These are phyloP conservation scores for Leptarthrus brevirostris DNA, from an alignment of 2,888 invertebrate genomes.

Conservation along the genomic window DNA sequence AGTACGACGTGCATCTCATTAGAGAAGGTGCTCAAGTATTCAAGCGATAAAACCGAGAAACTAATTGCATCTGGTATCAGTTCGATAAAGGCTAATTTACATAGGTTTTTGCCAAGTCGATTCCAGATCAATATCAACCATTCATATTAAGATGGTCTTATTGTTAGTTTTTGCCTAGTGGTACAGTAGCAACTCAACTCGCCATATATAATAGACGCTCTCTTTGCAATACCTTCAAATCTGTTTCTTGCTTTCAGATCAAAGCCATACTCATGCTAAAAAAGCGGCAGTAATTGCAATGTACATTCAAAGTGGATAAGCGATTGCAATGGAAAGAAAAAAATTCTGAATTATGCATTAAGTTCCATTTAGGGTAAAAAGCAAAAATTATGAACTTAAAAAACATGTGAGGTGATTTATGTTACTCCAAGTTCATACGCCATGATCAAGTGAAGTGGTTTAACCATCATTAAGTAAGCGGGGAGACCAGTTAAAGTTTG, in stretches of 20 bases:
- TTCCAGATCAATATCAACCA: slow-evolving; percentile 38
- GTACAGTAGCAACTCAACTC: not conserved
- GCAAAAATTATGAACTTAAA: slow-evolving; percentile 40
- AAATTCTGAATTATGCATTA: slow-evolving; percentile 49
- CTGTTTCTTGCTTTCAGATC: not conserved
- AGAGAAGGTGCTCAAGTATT: slow-evolving; percentile 24
- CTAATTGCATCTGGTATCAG: slow-evolving; percentile 45
- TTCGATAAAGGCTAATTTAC: slow-evolving; percentile 45
- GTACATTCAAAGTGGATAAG: slow-evolving; percentile 43
- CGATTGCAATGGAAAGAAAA: slow-evolving; percentile 12
- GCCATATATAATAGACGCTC: not conserved
- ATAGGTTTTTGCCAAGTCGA: slow-evolving; percentile 34
- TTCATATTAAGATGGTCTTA: slow-evolving; percentile 43
- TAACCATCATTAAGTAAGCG: slow-evolving; percentile 28
- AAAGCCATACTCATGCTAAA: not conserved
- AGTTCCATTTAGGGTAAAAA: slow-evolving; percentile 47
- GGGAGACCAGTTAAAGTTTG: not conserved
- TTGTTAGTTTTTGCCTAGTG: slow-evolving; percentile 16
- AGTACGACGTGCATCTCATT: slow-evolving; percentile 48
- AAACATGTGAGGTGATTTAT: slow-evolving; percentile 52
- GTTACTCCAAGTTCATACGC: slow-evolving; percentile 53
- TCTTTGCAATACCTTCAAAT: slow-evolving; percentile 30
- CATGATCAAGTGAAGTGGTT: slow-evolving; percentile 49
- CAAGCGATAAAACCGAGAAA: slow-evolving; percentile 30
- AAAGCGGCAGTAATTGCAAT: slow-evolving; percentile 42